These are phyloP conservation scores for Moxostoma hubbsi DNA, from an alignment of 2,797 vertebrate genomes.

Conservation along the genomic window DNA sequence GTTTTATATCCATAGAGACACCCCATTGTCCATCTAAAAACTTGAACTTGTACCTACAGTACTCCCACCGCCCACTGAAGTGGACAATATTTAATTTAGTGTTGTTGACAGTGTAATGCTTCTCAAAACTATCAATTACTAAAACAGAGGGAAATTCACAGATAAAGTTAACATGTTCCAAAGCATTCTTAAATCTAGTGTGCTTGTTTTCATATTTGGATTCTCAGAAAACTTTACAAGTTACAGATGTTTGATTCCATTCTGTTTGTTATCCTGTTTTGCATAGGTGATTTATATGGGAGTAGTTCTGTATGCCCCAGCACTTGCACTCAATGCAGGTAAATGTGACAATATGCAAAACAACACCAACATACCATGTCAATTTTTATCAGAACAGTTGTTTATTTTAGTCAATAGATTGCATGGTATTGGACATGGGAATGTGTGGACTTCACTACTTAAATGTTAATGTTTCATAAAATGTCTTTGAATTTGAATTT, in stretches of 20 bases:
- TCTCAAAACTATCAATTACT: constrained; percentile 12
- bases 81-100: constrained; percentile 16
- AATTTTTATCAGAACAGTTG: not conserved
- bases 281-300: constrained; percentile 94
- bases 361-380: not conserved
- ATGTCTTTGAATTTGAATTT: too few species aligned
- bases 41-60: constrained; percentile 18
- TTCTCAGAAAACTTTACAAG: not conserved
- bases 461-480: not conserved
- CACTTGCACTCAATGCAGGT: constrained; percentile 94
- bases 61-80: not conserved
- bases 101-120: constrained; percentile 12
- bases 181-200: not conserved
- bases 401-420: not conserved
- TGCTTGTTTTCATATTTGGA: not conserved
- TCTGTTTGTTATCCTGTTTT: not conserved
- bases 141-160: not conserved
- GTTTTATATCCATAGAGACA: constrained; percentile 8
- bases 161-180: not conserved
- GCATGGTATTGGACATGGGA: too few species aligned
- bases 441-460: not conserved
- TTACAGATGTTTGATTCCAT: not conserved
- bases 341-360: constrained; percentile 19
- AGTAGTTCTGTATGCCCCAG: constrained; percentile 90
- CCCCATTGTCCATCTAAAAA: constrained; percentile 5